Evolutionary conservation across 2,797 vertebrate genomes (phyloP).

Genomic region (Crypturellus tataupa): DNA sequence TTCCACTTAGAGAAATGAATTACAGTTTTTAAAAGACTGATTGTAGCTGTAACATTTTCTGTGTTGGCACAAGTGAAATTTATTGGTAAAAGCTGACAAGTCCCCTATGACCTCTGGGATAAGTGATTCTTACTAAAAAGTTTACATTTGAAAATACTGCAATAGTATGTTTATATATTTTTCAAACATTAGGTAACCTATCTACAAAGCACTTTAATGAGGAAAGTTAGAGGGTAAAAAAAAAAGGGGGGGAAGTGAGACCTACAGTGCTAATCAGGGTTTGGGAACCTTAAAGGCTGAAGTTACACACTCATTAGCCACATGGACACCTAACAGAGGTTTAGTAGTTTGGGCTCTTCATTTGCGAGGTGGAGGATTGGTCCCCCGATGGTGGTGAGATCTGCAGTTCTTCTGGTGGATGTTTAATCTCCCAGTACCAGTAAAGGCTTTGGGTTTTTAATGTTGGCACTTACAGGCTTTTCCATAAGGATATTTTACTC

Average conservation of each 20-base stretch:
- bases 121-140: not conserved
- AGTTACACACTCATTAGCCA: not conserved
- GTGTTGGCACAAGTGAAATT: not conserved
- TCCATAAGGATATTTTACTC: not conserved
- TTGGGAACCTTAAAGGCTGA: not conserved
- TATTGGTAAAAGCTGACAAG: not conserved
- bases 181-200: not conserved
- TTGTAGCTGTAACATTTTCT: not conserved
- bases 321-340: rapidly evolving
- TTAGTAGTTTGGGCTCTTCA: not conserved
- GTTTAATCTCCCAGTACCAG: not conserved
- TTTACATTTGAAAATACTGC: not conserved
- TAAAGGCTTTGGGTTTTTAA: not conserved
- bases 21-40: not conserved
- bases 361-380: not conserved
- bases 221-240: not conserved
- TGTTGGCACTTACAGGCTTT: not conserved
- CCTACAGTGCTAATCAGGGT: not conserved
- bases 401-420: not conserved
- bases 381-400: not conserved
- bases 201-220: not conserved
- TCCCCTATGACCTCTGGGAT: not conserved
- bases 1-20: not conserved
- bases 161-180: not conserved
- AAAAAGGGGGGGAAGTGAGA: not conserved